phyloP scores from a whole-genome alignment of 2,888 invertebrate species.

The Clunio marinus region DNA sequence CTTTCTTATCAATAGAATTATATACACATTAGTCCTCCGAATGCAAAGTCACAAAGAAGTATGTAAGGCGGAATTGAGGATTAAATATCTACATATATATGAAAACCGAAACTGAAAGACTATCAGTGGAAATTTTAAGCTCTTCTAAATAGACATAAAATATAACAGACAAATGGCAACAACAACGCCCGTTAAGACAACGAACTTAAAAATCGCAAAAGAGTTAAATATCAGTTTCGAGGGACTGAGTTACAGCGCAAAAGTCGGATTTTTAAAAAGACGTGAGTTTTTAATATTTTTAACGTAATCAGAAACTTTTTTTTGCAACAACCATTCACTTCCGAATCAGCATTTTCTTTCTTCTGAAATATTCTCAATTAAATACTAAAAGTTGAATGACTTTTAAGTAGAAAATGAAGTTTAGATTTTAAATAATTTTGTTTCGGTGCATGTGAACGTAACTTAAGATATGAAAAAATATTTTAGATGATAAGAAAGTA shows the following conservation, averaged over 20 bases:
- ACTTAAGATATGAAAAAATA: too few species aligned
- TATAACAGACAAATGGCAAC: background rate
- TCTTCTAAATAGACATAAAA: background rate
- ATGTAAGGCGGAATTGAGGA: background rate
- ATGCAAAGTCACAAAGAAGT: background rate
- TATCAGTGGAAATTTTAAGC: too few species aligned
- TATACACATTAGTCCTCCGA: background rate
- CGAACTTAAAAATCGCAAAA: background rate
- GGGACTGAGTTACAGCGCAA: conserved; percentile 15
- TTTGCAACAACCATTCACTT: too few species aligned
- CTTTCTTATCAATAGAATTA: background rate
- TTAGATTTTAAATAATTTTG: too few species aligned
- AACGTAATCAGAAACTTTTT: background rate
- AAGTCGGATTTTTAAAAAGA: conserved; percentile 46
- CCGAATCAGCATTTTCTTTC: too few species aligned
- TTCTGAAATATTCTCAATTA: too few species aligned
- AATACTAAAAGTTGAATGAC: too few species aligned
- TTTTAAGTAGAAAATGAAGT: too few species aligned
- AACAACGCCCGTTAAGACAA: background rate
- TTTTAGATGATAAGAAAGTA: conserved; percentile 28
- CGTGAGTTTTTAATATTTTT: conserved; percentile 43
- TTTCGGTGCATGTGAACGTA: too few species aligned
- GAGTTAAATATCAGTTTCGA: conserved; percentile 33
- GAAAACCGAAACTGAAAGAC: background rate
- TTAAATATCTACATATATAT: background rate